Percentiles rank a stretch among this genome's conserved stretches.
Conservation (phyloP, 2,888 invertebrate genomes). For the Crossocerus cetratus region DNA sequence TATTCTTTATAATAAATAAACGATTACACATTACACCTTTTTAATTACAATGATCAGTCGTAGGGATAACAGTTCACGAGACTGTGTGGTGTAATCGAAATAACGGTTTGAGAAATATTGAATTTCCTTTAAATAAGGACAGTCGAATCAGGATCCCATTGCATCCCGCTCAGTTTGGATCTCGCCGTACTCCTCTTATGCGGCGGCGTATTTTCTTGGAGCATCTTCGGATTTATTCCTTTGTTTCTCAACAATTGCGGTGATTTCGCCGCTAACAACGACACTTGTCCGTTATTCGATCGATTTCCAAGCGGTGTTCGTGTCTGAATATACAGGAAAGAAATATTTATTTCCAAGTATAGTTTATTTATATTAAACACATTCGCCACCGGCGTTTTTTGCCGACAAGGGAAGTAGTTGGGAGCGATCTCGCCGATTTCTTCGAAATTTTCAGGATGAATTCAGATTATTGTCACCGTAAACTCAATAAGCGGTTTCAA, state of each 20-base stretch:
- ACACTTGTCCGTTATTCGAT: conserved; percentile 63
- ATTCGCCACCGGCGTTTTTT: too few relatives aligned
- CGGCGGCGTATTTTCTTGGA: conserved; percentile 70
- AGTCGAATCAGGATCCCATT: conserved; percentile 69
- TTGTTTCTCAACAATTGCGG: conserved; percentile 62
- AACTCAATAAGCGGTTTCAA: too few relatives aligned
- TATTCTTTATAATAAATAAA: conserved; percentile 37
- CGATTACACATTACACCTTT: background rate
- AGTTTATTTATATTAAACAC: conserved; percentile 34
- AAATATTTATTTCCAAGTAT: background rate
- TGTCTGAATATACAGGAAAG: conserved; percentile 49
- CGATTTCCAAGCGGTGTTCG: conserved; percentile 71
- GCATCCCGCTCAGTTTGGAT: conserved; percentile 56
- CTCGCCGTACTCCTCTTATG: conserved; percentile 51
- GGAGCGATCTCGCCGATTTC: too few relatives aligned
- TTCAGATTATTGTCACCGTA: too few relatives aligned
- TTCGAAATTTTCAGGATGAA: too few relatives aligned
- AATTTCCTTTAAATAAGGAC: conserved; percentile 43
- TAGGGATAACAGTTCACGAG: background rate
- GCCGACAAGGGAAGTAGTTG: too few relatives aligned
- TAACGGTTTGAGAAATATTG: background rate
- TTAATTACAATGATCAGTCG: conserved; percentile 3
- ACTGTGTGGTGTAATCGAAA: background rate
- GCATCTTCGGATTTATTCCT: conserved; percentile 41
- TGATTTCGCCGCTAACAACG: conserved; percentile 50